Base-by-base conservation (phyloP, 2,888 invertebrate genomes). In the Acronicta aceris region DNA sequence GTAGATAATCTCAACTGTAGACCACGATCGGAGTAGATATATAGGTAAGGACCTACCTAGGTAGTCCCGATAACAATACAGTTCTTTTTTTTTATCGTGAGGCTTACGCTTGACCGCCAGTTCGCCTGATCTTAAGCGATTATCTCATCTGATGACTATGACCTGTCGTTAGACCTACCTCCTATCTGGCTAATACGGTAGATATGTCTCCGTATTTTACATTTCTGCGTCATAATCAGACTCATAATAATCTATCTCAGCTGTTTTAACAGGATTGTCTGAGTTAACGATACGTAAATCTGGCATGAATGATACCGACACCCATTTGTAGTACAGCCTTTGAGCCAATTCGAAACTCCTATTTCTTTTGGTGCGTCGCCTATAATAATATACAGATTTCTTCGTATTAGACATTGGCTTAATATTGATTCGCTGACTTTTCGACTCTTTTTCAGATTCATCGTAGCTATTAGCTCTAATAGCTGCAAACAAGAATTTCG, bases 401-500 rank as follows among this genome's bases (percentile, higher is more conserved):
- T 12, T 36, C 0, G 21, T 15, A n/a, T 15, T 25, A 15, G n/a
- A 25, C 9, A 25, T 3, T 7, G 40, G 16, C 1, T n/a, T 40
- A 5, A 13, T 2, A 12, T 12, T 25, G 1, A 10, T 9, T 12
- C 15, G 15, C 15, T 25, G 9, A 8, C 5, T 7, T 5, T 12
- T 5, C 4, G 21, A 13, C 12, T 21, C 8, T 43, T 12, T 5
- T 10, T 21, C n/a, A 1, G 25, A 25, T 40, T 38, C 25, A 8
- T 12, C 25, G 2, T 25, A 12, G 1, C 10, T 40, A 13, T 80
- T 69, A 17, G 96, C 95, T 16, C 92, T 83, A 0, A 95, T 88
- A 57, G 97, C 93, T 13, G 95, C 95, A 0, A 91, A 71, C 0
- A 98, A 83, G 82, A 98, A 98, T 56, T 96, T 81, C 2, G 84